phyloP scores from a whole-genome alignment of 2,888 invertebrate genomes.

The Neocrepidodera transversa region DNA sequence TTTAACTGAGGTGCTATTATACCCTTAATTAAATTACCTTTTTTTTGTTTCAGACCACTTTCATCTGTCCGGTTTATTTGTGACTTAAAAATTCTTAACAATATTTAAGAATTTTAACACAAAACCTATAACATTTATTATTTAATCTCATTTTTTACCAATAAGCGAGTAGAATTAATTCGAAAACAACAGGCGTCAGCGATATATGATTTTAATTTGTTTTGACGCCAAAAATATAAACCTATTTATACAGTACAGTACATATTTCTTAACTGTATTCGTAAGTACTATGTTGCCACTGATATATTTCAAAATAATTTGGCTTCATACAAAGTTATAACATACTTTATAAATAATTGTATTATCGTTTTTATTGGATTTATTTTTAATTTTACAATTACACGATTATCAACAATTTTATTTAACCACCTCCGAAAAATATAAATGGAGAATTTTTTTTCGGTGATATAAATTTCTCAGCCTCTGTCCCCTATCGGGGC shows the following conservation, averaged over 20 bases:
- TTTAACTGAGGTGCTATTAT: too few species aligned
- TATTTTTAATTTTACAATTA: too few species aligned
- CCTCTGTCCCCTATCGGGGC: background rate
- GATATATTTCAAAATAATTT: background rate
- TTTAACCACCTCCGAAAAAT: too few species aligned
- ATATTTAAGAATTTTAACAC: too few species aligned
- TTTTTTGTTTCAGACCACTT: too few species aligned
- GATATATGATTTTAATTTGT: slow-evolving; percentile 24
- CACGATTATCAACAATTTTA: too few species aligned
- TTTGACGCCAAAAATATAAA: slow-evolving; percentile 22
- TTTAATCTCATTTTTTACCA: slow-evolving; percentile 2
- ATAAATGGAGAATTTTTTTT: too few species aligned
- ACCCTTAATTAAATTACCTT: too few species aligned
- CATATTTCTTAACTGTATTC: background rate
- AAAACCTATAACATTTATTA: slow-evolving; percentile 7
- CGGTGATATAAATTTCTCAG: too few species aligned
- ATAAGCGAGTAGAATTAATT: slow-evolving; percentile 4
- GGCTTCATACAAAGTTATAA: background rate
- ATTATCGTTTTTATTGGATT: background rate
- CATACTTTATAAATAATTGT: background rate
- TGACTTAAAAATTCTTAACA: too few species aligned
- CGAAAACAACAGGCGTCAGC: slow-evolving; percentile 4
- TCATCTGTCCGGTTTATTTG: too few species aligned
- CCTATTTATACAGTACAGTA: slow-evolving; percentile 18
- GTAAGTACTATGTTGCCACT: background rate